Evolutionary conservation across 2,797 vertebrate species (phyloP), one percentile per base, ranked within the genome.

Genomic region (Epinephelus awoara): DNA sequence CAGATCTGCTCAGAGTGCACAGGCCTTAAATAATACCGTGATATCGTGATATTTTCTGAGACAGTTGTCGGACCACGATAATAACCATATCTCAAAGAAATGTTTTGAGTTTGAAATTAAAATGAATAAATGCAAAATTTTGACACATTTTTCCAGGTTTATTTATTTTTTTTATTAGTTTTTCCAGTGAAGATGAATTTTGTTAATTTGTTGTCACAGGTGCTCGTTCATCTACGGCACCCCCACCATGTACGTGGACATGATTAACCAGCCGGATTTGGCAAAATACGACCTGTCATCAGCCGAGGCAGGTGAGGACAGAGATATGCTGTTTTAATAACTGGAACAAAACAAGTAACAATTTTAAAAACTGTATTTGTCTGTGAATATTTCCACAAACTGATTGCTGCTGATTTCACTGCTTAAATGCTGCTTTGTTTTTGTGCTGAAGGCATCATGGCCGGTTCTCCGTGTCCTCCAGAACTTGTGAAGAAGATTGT

Each of bases 161-260:
- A 29, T 29, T 29, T 29, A 6, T 29, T 29, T 44, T 14, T 46
- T 46, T 4, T 17, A 15, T 2, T 2, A 47, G 15, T 47, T 47
- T 17, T 49, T 49, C 17, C 47, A 49, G 17, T 15, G 6, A 8
- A 10, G 19, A 40, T 49, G 15, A 2, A 2, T 42, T 66, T 42
- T 7, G 4, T 47, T 5, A 8, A 1, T 67, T 25, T 57, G 15
- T 12, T 9, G 46, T n/a, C 80, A 67, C 83, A 98, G 97, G 64
- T 97, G 97, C 82, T 94, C 90, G 5, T 80, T 88, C 19, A 2
- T 95, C 69, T 95, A 95, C 0, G 98, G 97, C 49, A 99, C 97
- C 0, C 98, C 98, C 0, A 99, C 98, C 52, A 99, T 99, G 98
- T 98, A 75, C 6, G 93, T 99, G 42, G 98, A 99, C 72, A 94